Base-by-base conservation (phyloP, 2,888 invertebrate genomes). In the Nycteola revayana region DNA sequence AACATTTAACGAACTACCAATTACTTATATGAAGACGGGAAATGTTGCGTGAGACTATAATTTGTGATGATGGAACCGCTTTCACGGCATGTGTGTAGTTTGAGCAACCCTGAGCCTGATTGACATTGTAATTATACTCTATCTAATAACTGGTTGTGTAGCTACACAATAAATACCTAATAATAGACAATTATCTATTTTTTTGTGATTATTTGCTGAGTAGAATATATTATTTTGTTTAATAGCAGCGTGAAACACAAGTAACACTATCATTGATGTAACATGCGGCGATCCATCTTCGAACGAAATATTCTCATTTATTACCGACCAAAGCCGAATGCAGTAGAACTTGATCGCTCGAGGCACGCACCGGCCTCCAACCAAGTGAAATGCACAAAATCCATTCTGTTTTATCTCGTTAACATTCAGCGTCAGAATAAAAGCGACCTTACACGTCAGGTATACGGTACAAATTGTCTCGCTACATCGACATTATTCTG, bases 301-400 rank as follows among this genome's bases (percentile, higher is more conserved):
- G 39, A 42, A 46, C 39, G 39, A 37, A 56, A 56, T 57, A 57
- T 57, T 54, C 48, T 45, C 57, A 57, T 56, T 56, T 57, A 57
- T 54, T 51, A 56, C 36, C 51, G 43, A 46, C 33, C 27, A 32
- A 21, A 52, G 44, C 54, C 56, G 56, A 56, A 54, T 50, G 65
- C 66, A 66, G 49, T 49, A 47, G n/a, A 53, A 50, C 51, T 50
- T 42, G 53, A 56, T 52, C 63, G 60, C 60, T 51, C 30, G 42
- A 41, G 59, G 62, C 67, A 53, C 63, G 58, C 62, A 62, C 47
- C 68, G 62, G 67, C 70, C 74, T 72, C 71, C 67, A 66, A 56
- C 72, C 78, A 65, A 75, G 70, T 78, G 72, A 84, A 82, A 83
- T 83, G 83, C 83, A 83, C 82, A 83, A 84, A 82, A 85, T 83